phyloP scores from a whole-genome alignment of 2,888 invertebrate species.

The Limnephilus marmoratus region DNA sequence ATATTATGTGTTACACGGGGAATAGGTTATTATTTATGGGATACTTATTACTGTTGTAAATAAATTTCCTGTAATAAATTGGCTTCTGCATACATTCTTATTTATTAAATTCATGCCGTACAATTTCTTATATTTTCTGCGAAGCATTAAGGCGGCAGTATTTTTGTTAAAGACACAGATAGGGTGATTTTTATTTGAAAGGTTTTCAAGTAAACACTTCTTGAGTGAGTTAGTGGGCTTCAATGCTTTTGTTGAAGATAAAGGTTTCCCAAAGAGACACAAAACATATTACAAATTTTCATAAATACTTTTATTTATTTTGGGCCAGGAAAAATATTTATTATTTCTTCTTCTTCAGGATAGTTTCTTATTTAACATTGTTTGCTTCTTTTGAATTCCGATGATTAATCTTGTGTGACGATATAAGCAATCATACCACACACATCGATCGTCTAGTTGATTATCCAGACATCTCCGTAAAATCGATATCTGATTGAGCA shows the following conservation, averaged over 20 bases:
- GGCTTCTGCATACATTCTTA: background rate
- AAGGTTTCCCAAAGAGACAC: background rate
- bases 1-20: background rate
- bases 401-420: background rate
- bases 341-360: too few species aligned
- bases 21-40: background rate
- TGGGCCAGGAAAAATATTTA: background rate
- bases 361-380: background rate
- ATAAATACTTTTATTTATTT: background rate
- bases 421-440: background rate
- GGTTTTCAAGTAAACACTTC: background rate
- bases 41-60: conserved; percentile 20
- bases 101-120: background rate
- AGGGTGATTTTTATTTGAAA: background rate
- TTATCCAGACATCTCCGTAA: too few species aligned
- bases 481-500: too few species aligned
- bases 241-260: background rate
- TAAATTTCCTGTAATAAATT: background rate
- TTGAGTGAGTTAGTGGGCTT: background rate
- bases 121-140: background rate
- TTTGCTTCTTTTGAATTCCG: background rate
- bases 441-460: background rate
- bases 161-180: background rate
- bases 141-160: background rate
- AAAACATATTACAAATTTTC: background rate